A percentile compares a stretch with the other conserved stretches of the same genome.
Conservation (phyloP, 1,140 invertebrate genomes). For the Philaenus spumarius region DNA sequence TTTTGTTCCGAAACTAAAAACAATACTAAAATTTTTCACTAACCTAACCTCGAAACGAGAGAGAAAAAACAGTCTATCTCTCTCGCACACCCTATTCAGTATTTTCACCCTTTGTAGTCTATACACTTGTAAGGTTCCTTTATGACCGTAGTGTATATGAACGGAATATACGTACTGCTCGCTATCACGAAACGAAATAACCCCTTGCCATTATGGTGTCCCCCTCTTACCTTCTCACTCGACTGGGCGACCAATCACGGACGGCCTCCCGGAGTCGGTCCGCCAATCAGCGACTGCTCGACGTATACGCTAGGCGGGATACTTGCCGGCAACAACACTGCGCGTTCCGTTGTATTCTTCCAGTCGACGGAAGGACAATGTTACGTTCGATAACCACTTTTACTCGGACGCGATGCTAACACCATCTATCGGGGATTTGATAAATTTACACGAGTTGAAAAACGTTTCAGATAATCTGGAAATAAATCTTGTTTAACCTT, state of each 20-base stretch:
- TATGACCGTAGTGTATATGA: slow-evolving; percentile 15
- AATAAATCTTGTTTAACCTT: no score
- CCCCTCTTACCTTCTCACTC: slow-evolving; percentile 8
- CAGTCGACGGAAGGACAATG: neutral
- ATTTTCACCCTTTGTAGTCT: slow-evolving; percentile 3
- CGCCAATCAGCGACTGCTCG: slow-evolving; percentile 1
- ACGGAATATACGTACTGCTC: slow-evolving; percentile 13
- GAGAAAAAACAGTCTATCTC: no score
- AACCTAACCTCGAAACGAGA: slow-evolving; percentile 11
- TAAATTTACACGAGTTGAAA: neutral
- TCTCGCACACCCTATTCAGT: neutral
- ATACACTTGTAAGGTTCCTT: slow-evolving; percentile 13
- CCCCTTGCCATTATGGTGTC: slow-evolving; percentile 12
- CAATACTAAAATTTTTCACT: neutral
- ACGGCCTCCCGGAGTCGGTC: neutral
- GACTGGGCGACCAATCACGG: slow-evolving; percentile 12
- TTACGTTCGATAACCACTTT: neutral
- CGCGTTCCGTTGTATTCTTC: slow-evolving; percentile 5
- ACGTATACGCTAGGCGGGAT: neutral
- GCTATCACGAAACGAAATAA: slow-evolving; percentile 8
- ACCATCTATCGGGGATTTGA: slow-evolving; percentile 3
- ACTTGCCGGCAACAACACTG: neutral
- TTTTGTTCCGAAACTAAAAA: neutral
- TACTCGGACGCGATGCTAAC: neutral
- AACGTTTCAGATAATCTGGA: no score